These are phyloP conservation scores for Astropecten irregularis DNA, from an alignment of 53 echinoderm and acorn worm genomes.

Conservation along the genomic window DNA sequence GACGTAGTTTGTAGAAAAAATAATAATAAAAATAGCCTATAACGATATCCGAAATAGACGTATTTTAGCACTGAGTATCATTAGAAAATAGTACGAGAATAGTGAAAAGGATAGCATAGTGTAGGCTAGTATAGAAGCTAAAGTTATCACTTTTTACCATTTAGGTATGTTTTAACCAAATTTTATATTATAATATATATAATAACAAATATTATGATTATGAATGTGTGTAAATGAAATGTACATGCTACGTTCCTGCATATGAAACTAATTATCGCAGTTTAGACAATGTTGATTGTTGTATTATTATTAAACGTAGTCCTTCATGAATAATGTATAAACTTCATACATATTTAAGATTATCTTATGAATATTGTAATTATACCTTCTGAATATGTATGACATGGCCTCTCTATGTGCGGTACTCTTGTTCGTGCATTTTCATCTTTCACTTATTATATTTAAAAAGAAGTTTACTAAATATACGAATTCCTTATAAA, in stretches of 20 bases:
- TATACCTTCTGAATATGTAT: conserved; percentile 50
- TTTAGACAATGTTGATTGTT: conserved; percentile 14
- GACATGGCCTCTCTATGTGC: conserved; percentile 52
- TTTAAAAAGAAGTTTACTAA: conserved; percentile 23
- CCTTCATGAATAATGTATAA: conserved; percentile 48
- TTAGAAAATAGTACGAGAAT: neutral
- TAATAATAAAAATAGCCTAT: neutral
- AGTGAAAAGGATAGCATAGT: conserved; percentile 15
- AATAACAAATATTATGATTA: conserved; percentile 7
- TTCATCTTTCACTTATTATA: conserved; percentile 45
- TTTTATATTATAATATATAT: conserved; percentile 44
- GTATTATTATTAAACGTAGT: conserved; percentile 36
- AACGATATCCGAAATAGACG: neutral
- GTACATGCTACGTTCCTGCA: conserved; percentile 36
- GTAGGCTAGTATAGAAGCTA: no score
- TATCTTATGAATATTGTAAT: conserved; percentile 41
- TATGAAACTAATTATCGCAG: conserved; percentile 7
- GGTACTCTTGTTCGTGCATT: conserved; percentile 30
- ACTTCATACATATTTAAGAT: conserved; percentile 13
- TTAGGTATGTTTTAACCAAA: conserved; percentile 52
- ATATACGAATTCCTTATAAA: conserved; percentile 28
- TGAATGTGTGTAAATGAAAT: conserved; percentile 41
- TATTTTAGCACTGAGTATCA: conserved; percentile 18
- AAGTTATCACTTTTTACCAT: conserved; percentile 42
- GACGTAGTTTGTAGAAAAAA: conserved; percentile 35